Conservation (phyloP, 2,797 vertebrate genomes). For the Microtus californicus region DNA sequence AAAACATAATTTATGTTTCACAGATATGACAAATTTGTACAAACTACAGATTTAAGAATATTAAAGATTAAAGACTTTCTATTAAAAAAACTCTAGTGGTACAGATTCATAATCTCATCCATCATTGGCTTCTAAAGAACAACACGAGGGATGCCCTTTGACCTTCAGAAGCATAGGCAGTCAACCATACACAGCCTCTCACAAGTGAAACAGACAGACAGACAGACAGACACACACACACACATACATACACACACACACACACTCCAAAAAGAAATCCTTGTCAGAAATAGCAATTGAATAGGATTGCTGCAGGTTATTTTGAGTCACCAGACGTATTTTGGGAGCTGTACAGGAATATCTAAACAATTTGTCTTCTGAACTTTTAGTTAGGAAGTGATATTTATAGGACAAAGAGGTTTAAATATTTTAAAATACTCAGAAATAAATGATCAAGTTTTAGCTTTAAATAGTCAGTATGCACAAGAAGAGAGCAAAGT, state of each 20-base stretch:
- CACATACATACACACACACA: neutral
- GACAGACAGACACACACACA: neutral
- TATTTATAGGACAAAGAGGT: neutral
- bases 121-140: too few species aligned
- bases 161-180: neutral
- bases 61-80: neutral
- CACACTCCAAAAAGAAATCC: neutral
- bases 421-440: neutral
- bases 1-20: neutral
- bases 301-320: neutral
- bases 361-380: conserved; percentile 8
- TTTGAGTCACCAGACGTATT: neutral
- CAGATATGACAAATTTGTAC: neutral
- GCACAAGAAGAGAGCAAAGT: neutral
- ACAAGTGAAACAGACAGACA: neutral
- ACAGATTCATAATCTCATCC: too few species aligned
- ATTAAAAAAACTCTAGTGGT: neutral
- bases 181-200: neutral
- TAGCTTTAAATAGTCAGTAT: neutral
- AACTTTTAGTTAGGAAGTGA: neutral
- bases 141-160: neutral
- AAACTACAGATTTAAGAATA: neutral
- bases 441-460: neutral
- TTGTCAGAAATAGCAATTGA: neutral
- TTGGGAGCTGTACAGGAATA: neutral